Percentiles rank a stretch among this genome's conserved stretches.
Conservation (phyloP, 2,797 vertebrate species). For the Cetoscarus ocellatus region DNA sequence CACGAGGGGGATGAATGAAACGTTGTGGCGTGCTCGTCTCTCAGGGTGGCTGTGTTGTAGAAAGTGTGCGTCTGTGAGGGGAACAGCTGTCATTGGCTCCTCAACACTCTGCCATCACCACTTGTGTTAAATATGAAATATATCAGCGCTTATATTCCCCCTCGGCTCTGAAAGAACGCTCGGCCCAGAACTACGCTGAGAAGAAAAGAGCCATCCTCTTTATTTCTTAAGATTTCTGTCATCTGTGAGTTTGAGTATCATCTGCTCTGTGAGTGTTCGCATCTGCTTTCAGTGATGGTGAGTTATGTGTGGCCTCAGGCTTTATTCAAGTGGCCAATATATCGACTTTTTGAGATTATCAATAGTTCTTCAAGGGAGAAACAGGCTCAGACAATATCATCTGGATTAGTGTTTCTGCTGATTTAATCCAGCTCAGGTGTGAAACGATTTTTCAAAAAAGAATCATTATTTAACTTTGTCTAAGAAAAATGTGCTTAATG, state of each 20-base stretch:
- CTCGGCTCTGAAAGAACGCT: conserved; percentile 27
- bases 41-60: conserved; percentile 64
- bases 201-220: conserved; percentile 18
- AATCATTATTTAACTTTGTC: too few species aligned
- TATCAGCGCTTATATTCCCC: conserved; percentile 54
- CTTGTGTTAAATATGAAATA: conserved; percentile 74
- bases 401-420: too few species aligned
- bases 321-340: too few species aligned
- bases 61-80: conserved; percentile 54
- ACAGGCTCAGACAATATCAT: too few species aligned
- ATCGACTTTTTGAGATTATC: too few species aligned
- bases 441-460: too few species aligned
- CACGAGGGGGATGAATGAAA: conserved; percentile 59
- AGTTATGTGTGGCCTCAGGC: background rate
- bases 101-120: conserved; percentile 66
- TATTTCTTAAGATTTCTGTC: conserved; percentile 7
- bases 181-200: conserved; percentile 32
- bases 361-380: too few species aligned
- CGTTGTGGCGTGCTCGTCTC: conserved; percentile 60
- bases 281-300: background rate
- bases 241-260: conserved; percentile 22
- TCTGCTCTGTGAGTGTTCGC: background rate
- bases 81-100: conserved; percentile 74
- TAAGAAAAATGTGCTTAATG: too few species aligned
- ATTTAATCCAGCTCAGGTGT: too few species aligned